Percentiles rank a stretch among this genome's conserved stretches.
phyloP scores from a whole-genome alignment of 2,888 invertebrate species.

The Drosophila pseudotalamancana region DNA sequence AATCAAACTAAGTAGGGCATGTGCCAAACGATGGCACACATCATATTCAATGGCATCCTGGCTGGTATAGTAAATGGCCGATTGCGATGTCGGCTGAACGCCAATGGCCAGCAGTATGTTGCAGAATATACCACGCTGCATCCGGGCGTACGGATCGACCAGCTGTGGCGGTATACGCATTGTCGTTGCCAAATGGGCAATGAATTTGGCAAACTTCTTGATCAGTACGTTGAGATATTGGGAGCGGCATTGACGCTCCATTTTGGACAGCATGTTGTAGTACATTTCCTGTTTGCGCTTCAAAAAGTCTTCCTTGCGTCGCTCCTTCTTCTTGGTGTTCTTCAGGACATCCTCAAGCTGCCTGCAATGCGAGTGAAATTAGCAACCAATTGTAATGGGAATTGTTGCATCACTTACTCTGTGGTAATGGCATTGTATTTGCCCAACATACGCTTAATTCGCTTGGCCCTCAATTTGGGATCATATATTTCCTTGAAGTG shows the following conservation, averaged over 20 bases:
- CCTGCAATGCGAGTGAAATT: conserved; percentile 30
- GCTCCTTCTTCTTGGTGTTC: conserved; percentile 69
- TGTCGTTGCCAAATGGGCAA: conserved; percentile 79
- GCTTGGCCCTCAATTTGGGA: conserved; percentile 69
- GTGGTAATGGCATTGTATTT: conserved; percentile 67
- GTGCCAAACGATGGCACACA: conserved; percentile 79
- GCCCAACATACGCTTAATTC: conserved; percentile 69
- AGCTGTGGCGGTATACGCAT: conserved; percentile 77
- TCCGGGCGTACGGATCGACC: conserved; percentile 79
- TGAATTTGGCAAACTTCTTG: conserved; percentile 78
- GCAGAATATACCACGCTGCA: conserved; percentile 81
- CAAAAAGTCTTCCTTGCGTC: conserved; percentile 65
- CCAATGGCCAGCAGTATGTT: conserved; percentile 80
- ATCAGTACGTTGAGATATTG: conserved; percentile 79
- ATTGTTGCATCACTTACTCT: conserved; percentile 47
- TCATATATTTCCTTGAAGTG: conserved; percentile 62
- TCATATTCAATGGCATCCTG: conserved; percentile 77
- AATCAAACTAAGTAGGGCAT: conserved; percentile 77
- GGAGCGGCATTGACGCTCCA: conserved; percentile 77
- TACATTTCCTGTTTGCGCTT: conserved; percentile 79
- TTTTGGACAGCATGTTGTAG: conserved; percentile 76
- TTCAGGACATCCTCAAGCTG: conserved; percentile 73
- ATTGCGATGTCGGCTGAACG: conserved; percentile 73
- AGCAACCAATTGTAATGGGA: background rate
- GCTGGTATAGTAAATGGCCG: conserved; percentile 76